Conservation (phyloP, 2,797 vertebrate species). For the Labroides dimidiatus region DNA sequence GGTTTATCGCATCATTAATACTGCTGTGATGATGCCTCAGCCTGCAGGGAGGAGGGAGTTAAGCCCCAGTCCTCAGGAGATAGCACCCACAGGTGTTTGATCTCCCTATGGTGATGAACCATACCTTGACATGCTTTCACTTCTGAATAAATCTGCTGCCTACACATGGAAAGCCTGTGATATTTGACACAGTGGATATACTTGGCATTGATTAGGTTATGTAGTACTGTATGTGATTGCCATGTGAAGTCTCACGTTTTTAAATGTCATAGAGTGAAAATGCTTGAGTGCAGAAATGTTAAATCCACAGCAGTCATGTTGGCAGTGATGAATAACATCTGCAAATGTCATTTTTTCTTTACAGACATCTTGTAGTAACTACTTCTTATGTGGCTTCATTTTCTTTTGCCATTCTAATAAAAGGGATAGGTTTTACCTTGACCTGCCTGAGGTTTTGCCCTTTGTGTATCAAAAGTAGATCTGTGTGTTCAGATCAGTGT, state of each 20-base stretch:
- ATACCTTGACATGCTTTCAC: conserved; percentile 15
- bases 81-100: conserved; percentile 32
- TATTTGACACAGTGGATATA: background rate
- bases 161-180: background rate
- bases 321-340: background rate
- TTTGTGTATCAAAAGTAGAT: conserved; percentile 9
- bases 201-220: background rate
- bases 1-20: conserved; percentile 39
- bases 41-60: conserved; percentile 29
- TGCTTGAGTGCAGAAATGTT: too few species aligned
- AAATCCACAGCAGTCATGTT: background rate
- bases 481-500: conserved; percentile 2
- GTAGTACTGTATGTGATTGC: background rate
- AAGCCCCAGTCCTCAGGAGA: conserved; percentile 5
- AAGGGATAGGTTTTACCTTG: background rate
- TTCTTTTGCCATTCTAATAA: too few species aligned
- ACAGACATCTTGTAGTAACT: background rate
- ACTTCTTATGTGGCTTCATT: background rate
- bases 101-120: conserved; percentile 29
- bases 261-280: background rate
- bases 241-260: background rate
- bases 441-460: conserved; percentile 2
- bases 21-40: conserved; percentile 13
- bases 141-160: background rate
- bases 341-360: background rate